phyloP scores from a whole-genome alignment of 92 coral and sea anemone species.

The Chrysogorgia sp. region DNA sequence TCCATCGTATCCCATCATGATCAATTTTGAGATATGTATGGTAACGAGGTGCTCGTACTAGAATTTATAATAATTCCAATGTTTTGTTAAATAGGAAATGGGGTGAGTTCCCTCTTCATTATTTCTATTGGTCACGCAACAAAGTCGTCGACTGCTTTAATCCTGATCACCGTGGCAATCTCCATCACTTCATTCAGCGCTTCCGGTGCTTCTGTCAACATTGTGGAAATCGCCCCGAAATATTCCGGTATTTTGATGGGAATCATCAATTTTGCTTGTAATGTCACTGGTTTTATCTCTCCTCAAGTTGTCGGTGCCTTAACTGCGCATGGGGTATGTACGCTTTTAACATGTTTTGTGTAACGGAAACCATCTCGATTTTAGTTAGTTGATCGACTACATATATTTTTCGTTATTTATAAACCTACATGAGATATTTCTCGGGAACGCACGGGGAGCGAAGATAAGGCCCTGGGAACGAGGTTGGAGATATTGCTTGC shows the following conservation, averaged over 20 bases:
- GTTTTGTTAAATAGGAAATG: constrained; percentile 42
- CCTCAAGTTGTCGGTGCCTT: constrained; percentile 71
- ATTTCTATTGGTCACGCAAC: constrained; percentile 64
- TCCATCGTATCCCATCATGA: too few species aligned
- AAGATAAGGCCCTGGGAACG: too few species aligned
- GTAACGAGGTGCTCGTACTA: not conserved
- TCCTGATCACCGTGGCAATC: constrained; percentile 63
- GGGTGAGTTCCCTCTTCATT: constrained; percentile 57
- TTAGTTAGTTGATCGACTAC: too few species aligned
- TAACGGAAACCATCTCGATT: not conserved
- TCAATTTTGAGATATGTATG: too few species aligned
- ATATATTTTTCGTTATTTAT: too few species aligned
- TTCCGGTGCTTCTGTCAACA: constrained; percentile 59
- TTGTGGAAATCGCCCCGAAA: constrained; percentile 72
- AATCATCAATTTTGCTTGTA: constrained; percentile 65
- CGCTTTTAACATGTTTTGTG: not conserved
- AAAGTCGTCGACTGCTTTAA: constrained; percentile 54
- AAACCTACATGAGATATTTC: too few species aligned
- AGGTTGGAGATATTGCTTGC: too few species aligned
- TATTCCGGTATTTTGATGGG: constrained; percentile 80
- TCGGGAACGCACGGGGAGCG: too few species aligned
- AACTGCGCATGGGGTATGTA: constrained; percentile 70
- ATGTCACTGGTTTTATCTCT: constrained; percentile 69
- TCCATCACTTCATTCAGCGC: constrained; percentile 52
- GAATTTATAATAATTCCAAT: not conserved